Conservation (phyloP, 2,113 vertebrate genomes). For the Shinisaurus crocodilurus region DNA sequence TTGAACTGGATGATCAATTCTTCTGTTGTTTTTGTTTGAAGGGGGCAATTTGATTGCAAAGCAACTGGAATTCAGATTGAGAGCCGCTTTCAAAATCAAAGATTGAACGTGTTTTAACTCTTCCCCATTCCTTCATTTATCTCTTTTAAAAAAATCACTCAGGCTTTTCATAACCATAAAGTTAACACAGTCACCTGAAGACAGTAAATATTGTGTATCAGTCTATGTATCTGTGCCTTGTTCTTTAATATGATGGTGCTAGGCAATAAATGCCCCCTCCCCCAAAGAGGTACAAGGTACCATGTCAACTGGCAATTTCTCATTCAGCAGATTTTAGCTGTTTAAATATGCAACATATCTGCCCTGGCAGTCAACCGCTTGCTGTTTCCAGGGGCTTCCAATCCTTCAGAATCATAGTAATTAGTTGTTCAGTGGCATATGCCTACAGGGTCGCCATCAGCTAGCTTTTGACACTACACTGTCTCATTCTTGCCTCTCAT, state of each 20-base stretch:
- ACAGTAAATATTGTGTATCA: neutral
- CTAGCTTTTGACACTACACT: constrained; percentile 16
- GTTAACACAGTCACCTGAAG: neutral
- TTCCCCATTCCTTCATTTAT: neutral
- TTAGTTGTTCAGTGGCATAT: constrained; percentile 23
- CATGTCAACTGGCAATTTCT: constrained; percentile 2
- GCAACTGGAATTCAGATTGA: neutral
- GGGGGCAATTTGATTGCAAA: neutral
- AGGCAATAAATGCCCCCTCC: neutral
- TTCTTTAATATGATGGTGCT: neutral
- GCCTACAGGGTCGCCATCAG: constrained; percentile 3
- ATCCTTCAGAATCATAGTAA: constrained; percentile 16
- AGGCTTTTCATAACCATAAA: neutral
- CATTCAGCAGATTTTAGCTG: constrained; percentile 7
- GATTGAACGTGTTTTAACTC: neutral
- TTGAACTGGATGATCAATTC: neutral
- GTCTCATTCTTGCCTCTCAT: neutral
- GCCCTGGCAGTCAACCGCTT: neutral
- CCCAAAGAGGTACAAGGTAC: neutral
- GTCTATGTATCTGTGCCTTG: neutral
- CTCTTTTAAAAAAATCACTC: neutral
- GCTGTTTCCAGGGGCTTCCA: neutral
- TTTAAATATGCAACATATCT: constrained; percentile 11
- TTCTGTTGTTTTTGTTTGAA: neutral
- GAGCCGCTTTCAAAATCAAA: neutral